Evolutionary conservation across 2,888 invertebrate species (phyloP), one percentile per base, ranked within the genome.

Genomic region (Mesoligia furuncula): DNA sequence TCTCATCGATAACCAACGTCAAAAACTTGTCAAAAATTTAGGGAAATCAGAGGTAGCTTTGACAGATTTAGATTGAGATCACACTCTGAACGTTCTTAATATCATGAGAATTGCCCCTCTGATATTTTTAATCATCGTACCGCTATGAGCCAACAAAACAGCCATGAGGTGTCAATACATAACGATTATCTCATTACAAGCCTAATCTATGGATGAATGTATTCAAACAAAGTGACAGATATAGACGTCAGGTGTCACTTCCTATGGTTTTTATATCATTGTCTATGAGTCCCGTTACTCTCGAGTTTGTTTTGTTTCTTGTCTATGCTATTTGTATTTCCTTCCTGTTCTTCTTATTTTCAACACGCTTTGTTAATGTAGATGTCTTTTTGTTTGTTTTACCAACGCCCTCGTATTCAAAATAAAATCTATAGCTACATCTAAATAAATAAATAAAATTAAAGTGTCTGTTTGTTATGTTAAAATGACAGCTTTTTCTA

Each of bases 171-270:
- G 31, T 61, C 31, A 45, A 77, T 69, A 54, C 62, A n/a, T 74
- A 62, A 61, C 36, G 62, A 80, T 81, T 81, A 83, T 69, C 78
- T 76, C 66, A 69, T 81, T 75, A 85, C 79, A 73, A 79, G 69
- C 31, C 20, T 77, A 72, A 85, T 82, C 68, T 67, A 73, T 69
- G 66, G 75, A 82, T 78, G 77, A 82, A 82, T 76, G 80, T 73
- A 73, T 76, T 80, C 42, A 71, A 80, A 76, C 76, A 59, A 82
- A 86, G 65, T 86, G 80, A 77, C 78, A 78, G 79, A 86, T 77
- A 54, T 80, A 75, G 68, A 67, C 62, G 62, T 75, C 68, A 73
- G 51, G 65, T 77, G 81, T 80, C 77, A 73, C 57, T 83, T 77
- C 70, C 62, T 71, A 59, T 62, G 17, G 71, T 73, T 83, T 80